These are phyloP conservation scores for Calyptommatus sinebrachiatus DNA, from an alignment of 2,113 vertebrate genomes.

Conservation along the genomic window DNA sequence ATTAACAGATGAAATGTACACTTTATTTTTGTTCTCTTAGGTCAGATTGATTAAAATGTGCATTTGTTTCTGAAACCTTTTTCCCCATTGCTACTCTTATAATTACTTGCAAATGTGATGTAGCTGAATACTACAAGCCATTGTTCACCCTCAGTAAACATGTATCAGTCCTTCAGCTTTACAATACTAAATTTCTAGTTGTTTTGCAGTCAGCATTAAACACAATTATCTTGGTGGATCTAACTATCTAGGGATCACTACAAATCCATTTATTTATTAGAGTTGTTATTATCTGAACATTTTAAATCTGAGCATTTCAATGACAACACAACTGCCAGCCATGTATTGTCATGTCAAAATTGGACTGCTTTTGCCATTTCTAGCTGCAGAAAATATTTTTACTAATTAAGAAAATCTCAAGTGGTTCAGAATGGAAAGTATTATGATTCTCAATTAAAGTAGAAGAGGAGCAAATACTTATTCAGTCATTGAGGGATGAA, in stretches of 20 bases:
- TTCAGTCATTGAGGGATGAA: conserved; percentile 29
- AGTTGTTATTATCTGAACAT: conserved; percentile 6
- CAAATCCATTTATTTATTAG: neutral
- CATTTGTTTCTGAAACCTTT: neutral
- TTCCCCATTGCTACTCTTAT: neutral
- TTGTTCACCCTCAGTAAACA: neutral
- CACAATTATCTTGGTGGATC: neutral
- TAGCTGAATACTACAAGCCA: neutral
- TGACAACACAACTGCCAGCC: neutral
- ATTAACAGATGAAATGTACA: too few species aligned
- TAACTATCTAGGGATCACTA: neutral
- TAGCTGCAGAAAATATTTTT: conserved; percentile 2
- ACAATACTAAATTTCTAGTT: neutral
- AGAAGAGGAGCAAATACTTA: conserved; percentile 27
- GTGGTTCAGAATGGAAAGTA: conserved; percentile 13
- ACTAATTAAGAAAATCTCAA: conserved; percentile 26
- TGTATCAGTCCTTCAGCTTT: neutral
- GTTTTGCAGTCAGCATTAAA: neutral
- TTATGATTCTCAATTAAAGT: conserved; percentile 29
- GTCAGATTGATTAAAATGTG: neutral
- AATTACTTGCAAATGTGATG: too few species aligned
- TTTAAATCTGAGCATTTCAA: conserved; percentile 3
- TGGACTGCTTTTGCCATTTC: neutral
- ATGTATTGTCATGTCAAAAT: neutral
- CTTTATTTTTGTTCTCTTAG: neutral